Conservation (phyloP, 2,797 vertebrate genomes). For the Danionella dracula region DNA sequence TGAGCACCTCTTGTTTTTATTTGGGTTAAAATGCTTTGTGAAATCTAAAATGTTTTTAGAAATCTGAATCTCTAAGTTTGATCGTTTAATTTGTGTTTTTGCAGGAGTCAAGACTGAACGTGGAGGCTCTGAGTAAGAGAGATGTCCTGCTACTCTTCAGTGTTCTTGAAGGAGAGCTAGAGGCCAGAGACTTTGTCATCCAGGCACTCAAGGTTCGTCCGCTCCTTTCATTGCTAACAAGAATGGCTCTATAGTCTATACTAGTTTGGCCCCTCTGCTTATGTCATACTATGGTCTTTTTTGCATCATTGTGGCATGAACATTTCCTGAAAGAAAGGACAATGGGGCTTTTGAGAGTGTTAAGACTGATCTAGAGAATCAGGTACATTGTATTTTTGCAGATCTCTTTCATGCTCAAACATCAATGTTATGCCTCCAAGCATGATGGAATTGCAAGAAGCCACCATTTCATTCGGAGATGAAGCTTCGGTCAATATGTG, state of each 20-base stretch:
- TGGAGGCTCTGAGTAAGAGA: conserved; percentile 69
- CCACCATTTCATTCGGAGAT: no score
- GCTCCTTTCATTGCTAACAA: neutral
- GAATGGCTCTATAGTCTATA: neutral
- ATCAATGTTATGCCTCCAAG: no score
- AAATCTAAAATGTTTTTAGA: no score
- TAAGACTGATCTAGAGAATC: no score
- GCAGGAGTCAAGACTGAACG: conserved; percentile 66
- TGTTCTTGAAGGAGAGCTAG: conserved; percentile 73
- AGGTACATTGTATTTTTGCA: no score
- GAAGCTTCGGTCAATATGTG: no score
- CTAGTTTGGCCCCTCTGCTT: neutral
- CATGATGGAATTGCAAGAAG: no score
- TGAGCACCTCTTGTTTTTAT: no score
- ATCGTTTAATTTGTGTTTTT: conserved; percentile 10
- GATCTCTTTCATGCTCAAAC: no score
- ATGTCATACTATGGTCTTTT: neutral
- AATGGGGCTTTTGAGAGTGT: no score
- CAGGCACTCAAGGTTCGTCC: conserved; percentile 67
- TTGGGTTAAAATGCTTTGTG: neutral
- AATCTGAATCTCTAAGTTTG: neutral
- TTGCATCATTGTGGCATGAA: no score
- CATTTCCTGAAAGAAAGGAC: no score
- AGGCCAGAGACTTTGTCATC: conserved; percentile 72
- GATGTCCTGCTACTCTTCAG: conserved; percentile 74